Conservation (phyloP, 2,113 vertebrate genomes). For the Rattus rattus region DNA sequence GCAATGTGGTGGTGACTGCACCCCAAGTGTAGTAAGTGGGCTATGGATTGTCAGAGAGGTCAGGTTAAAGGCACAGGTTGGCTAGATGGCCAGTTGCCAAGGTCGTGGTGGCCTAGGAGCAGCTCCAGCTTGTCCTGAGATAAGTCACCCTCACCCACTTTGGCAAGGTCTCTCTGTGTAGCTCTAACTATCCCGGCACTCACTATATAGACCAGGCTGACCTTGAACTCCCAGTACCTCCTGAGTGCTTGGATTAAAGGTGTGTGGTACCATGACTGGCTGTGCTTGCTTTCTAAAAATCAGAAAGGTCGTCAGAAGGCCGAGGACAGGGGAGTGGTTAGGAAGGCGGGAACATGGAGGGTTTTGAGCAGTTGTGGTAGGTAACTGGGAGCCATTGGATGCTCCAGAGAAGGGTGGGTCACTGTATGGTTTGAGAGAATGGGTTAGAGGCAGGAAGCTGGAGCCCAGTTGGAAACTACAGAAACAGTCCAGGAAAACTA, state of each 20-base stretch:
- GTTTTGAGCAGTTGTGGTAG: fast-evolving
- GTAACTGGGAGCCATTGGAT: fast-evolving
- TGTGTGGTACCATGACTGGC: too few relatives aligned
- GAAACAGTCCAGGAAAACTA: fast-evolving
- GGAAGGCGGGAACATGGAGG: fast-evolving
- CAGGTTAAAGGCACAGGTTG: not conserved
- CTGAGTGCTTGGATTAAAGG: not conserved
- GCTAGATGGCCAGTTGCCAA: too few relatives aligned
- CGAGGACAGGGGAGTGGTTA: fast-evolving
- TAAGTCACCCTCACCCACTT: not conserved
- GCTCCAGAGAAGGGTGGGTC: not conserved
- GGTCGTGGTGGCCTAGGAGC: not conserved
- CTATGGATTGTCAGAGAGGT: not conserved
- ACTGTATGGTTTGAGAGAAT: fast-evolving
- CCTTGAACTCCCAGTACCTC: not conserved
- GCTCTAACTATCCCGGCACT: not conserved
- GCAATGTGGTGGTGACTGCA: fast-evolving
- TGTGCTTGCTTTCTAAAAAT: not conserved
- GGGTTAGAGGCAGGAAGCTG: not conserved
- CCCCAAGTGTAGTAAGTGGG: not conserved
- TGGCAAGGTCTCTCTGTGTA: not conserved
- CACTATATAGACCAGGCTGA: not conserved
- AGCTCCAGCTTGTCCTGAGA: too few relatives aligned
- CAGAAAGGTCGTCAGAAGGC: not conserved
- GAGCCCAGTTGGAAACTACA: fast-evolving